Percentiles rank a stretch among this genome's conserved stretches.
phyloP scores from a whole-genome alignment of 2,888 invertebrate genomes.

The Epirrhoe alternata region DNA sequence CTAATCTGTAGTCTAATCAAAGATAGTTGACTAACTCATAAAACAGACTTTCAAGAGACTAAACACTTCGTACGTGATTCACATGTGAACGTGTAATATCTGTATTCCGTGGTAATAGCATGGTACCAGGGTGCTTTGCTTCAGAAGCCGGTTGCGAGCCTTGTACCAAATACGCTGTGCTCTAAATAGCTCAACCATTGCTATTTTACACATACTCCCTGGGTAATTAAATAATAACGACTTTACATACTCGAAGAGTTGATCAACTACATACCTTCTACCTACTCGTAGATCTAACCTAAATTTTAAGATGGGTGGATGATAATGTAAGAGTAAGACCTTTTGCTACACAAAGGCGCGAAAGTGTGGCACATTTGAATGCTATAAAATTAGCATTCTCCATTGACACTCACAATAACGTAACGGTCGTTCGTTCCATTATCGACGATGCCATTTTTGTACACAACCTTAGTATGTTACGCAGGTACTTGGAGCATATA shows the following conservation, averaged over 20 bases:
- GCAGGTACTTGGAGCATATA: constrained; percentile 40
- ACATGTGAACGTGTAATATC: constrained; percentile 47
- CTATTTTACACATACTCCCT: constrained; percentile 4
- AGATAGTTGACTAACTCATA: neutral
- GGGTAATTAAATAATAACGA: constrained; percentile 31
- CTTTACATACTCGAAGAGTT: neutral
- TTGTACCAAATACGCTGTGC: constrained; percentile 44
- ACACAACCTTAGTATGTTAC: constrained; percentile 42
- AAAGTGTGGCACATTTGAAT: constrained; percentile 53
- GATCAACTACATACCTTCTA: neutral
- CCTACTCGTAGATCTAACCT: neutral
- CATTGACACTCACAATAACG: constrained; percentile 49
- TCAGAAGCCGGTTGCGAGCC: constrained; percentile 46
- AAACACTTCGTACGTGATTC: constrained; percentile 43
- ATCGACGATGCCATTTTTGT: constrained; percentile 38
- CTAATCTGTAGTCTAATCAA: neutral
- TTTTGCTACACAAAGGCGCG: constrained; percentile 32
- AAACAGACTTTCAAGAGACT: neutral
- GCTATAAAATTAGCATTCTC: constrained; percentile 54
- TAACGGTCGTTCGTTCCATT: constrained; percentile 56
- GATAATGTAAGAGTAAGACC: neutral
- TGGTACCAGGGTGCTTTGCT: constrained; percentile 36
- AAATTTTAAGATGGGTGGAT: neutral
- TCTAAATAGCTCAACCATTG: constrained; percentile 39
- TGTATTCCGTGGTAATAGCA: neutral